A percentile compares a stretch with the other conserved stretches of the same genome.
Conservation (phyloP, 1,140 invertebrate genomes). For the Halictus rubicundus region DNA sequence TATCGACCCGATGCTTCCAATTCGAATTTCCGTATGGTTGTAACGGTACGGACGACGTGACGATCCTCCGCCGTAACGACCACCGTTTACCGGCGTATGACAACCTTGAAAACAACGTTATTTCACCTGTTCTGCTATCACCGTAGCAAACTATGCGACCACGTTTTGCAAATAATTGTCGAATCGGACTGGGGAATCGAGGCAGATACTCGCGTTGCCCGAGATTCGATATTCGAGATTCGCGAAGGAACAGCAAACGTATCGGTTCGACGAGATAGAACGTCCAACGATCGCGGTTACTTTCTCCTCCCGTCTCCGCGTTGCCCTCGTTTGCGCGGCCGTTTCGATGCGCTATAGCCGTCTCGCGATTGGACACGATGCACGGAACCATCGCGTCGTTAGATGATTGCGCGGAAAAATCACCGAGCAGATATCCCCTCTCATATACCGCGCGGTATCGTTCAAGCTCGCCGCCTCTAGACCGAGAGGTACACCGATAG, state of each 20-base stretch:
- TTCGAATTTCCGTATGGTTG: no score
- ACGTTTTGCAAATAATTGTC: no score
- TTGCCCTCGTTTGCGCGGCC: conserved; percentile 31
- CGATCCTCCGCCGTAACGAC: no score
- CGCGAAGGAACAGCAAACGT: background rate
- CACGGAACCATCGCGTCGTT: conserved; percentile 11
- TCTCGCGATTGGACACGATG: background rate
- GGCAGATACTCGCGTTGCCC: background rate
- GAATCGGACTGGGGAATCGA: background rate
- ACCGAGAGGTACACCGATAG: background rate
- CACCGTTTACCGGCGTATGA: no score
- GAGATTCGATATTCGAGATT: conserved; percentile 25
- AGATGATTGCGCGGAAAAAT: conserved; percentile 4
- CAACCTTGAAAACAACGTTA: no score
- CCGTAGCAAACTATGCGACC: no score
- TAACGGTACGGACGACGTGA: no score
- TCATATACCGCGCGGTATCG: background rate
- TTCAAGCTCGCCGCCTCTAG: background rate
- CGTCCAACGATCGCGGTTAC: conserved; percentile 29
- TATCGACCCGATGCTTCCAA: no score
- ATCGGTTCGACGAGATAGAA: conserved; percentile 9
- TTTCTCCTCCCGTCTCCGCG: conserved; percentile 45
- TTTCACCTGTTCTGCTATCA: no score
- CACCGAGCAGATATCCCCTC: background rate
- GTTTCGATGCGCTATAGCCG: conserved; percentile 27